These are phyloP conservation scores for Sarotherodon lohbergeri DNA, from an alignment of 2,113 vertebrate genomes.

Conservation along the genomic window DNA sequence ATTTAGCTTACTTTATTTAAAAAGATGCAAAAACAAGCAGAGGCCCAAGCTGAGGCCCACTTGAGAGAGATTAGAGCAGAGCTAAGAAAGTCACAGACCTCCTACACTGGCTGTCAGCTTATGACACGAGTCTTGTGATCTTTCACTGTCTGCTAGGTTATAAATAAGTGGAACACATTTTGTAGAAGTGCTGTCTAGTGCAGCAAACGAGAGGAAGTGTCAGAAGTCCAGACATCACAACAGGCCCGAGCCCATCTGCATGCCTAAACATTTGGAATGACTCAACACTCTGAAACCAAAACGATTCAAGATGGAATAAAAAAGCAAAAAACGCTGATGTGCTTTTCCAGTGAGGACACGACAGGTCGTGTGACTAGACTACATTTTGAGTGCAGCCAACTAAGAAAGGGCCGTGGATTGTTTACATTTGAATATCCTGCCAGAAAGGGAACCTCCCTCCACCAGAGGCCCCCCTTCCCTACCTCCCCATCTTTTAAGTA, in stretches of 20 bases:
- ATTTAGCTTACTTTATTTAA: slow-evolving; percentile 40
- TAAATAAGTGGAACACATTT: not conserved
- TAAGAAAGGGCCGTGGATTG: slow-evolving; percentile 35
- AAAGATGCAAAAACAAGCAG: slow-evolving; percentile 52
- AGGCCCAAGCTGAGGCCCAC: slow-evolving; percentile 38
- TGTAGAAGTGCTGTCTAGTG: not conserved
- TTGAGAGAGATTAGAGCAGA: slow-evolving; percentile 11
- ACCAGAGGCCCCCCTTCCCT: not conserved
- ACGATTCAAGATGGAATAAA: not conserved
- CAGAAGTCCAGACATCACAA: not conserved
- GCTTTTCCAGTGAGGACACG: not conserved
- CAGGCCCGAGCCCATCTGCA: not conserved
- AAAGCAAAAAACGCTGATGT: slow-evolving; percentile 11
- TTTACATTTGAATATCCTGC: slow-evolving; percentile 70
- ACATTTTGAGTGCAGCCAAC: slow-evolving; percentile 12
- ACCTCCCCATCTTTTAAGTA: not conserved
- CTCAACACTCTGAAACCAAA: not conserved
- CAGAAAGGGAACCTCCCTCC: slow-evolving; percentile 54
- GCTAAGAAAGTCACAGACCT: slow-evolving; percentile 12
- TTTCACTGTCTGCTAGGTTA: not conserved
- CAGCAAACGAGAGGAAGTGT: not conserved
- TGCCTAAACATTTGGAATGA: not conserved
- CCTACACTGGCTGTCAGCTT: not conserved
- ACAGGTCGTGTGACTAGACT: not conserved
- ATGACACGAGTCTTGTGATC: slow-evolving; percentile 3